Evolutionary conservation across 2,797 vertebrate genomes (phyloP).

Genomic region (Crocidura indochinensis): DNA sequence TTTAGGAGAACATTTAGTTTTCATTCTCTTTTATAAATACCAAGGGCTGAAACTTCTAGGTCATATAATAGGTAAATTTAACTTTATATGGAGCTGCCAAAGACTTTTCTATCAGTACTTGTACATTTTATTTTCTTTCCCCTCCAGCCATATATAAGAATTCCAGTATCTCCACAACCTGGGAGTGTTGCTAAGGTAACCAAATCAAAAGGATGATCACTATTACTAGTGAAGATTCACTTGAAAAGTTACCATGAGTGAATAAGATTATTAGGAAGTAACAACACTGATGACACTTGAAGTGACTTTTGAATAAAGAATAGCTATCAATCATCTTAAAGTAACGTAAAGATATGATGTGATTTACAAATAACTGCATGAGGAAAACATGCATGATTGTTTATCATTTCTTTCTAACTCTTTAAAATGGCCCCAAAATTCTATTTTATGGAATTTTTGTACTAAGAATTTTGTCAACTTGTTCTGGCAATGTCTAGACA

Average conservation of each 20-base stretch:
- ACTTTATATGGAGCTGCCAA: constrained; percentile 37
- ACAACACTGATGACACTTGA: constrained; percentile 27
- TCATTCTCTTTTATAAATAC: constrained; percentile 24
- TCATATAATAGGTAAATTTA: not conserved
- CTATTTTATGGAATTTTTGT: constrained; percentile 53
- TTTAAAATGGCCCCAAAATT: constrained; percentile 52
- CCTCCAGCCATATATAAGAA: not conserved
- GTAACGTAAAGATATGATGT: constrained; percentile 32
- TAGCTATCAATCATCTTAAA: constrained; percentile 62
- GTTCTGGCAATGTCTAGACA: constrained; percentile 27
- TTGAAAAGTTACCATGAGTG: constrained; percentile 59
- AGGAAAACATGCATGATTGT: not conserved
- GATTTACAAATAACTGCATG: constrained; percentile 31
- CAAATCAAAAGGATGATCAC: constrained; percentile 26
- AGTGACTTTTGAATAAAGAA: constrained; percentile 51
- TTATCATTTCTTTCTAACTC: constrained; percentile 44
- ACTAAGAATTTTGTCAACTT: constrained; percentile 42
- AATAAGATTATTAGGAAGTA: constrained; percentile 50
- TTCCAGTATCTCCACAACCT: not conserved
- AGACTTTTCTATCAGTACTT: constrained; percentile 20
- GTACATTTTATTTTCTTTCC: not conserved
- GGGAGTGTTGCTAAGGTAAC: constrained; percentile 53
- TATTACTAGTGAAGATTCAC: constrained; percentile 49
- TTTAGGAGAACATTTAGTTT: constrained; percentile 47
- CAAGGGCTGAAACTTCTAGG: not conserved